Base-by-base conservation (phyloP, 2,113 vertebrate species). In the Forbesichthys papilliferus region DNA sequence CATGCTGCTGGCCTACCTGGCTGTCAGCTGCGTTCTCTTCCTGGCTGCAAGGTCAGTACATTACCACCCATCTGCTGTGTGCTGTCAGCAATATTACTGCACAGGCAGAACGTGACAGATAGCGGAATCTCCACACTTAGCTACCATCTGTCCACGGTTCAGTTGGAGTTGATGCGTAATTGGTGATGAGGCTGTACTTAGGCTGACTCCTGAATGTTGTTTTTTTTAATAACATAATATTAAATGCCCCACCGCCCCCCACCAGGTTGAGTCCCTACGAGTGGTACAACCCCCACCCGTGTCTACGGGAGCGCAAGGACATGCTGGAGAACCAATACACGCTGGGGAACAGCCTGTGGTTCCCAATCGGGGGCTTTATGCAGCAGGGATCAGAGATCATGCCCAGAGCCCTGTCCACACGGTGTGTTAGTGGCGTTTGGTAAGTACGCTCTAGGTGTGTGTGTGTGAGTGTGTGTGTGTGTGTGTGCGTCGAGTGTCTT, bases 361-460 rank as follows among this genome's bases (percentile, higher is more conserved):
- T 98, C 83, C 96, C 96, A 0, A 91, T 98, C 0, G 96, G 96
- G 0, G 96, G 96, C n/a, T 98, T 98, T 90, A 96, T 98, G 96
- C 96, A 98, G 82, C 96, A 98, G 81, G 96, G 96, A 9, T 96
- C 96, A 0, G 96, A 97, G 90, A 94, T 98, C 81, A 95, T 96
- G 95, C 96, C 96, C 54, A 91, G 96, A 12, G 96, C 96, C 0
- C 88, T 98, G 59, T 97, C 96, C 59, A 97, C 96, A 0, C 93
- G 96, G 89, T 98, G 96, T 18, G 96, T 98, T 87, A 96, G 95
- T 9, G 96, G 96, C 4, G 96, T 98, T 87, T 98, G 96, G 96
- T 98, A 81, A 95, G 96, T 75, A 9, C 46, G 46, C 42, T 73
- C 33, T 51, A 20, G 34, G 42, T 56, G 52, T 49, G 12, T 48